A percentile compares a stretch with the other conserved stretches of the same genome.
phyloP scores from a whole-genome alignment of 2,113 vertebrate genomes.

The Suncus etruscus region DNA sequence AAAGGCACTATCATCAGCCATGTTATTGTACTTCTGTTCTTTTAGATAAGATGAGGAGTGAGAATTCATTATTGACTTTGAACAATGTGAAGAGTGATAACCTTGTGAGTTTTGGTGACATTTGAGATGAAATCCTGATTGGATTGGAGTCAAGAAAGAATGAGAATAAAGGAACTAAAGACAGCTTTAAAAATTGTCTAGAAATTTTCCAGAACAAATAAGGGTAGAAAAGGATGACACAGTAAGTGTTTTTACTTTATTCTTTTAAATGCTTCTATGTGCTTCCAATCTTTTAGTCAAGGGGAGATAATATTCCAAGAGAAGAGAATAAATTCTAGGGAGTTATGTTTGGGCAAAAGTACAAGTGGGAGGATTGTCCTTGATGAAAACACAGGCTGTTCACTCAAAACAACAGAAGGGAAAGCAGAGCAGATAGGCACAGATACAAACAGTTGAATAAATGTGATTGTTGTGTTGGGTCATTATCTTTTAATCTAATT shows the following conservation, averaged over 20 bases:
- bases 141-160: conserved; percentile 28
- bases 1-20: not conserved
- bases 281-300: not conserved
- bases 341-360: not conserved
- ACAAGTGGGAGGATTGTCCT: not conserved
- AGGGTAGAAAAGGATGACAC: not conserved
- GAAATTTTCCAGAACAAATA: not conserved
- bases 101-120: conserved; percentile 12
- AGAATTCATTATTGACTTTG: conserved; percentile 39
- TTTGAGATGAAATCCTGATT: conserved; percentile 28
- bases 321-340: not conserved
- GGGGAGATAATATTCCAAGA: not conserved
- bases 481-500: no score
- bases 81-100: conserved; percentile 35
- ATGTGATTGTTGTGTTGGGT: not conserved
- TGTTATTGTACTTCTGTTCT: not conserved
- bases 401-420: conserved; percentile 22
- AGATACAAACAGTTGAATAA: not conserved
- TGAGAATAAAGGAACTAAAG: conserved; percentile 23
- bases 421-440: not conserved
- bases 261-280: not conserved
- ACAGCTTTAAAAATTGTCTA: not conserved
- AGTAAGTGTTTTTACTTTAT: not conserved
- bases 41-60: not conserved
- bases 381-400: not conserved